A percentile compares a stretch with the other conserved stretches of the same genome.
Evolutionary conservation across 2,797 vertebrate species (phyloP).

Genomic region (Delichon dasypus): DNA sequence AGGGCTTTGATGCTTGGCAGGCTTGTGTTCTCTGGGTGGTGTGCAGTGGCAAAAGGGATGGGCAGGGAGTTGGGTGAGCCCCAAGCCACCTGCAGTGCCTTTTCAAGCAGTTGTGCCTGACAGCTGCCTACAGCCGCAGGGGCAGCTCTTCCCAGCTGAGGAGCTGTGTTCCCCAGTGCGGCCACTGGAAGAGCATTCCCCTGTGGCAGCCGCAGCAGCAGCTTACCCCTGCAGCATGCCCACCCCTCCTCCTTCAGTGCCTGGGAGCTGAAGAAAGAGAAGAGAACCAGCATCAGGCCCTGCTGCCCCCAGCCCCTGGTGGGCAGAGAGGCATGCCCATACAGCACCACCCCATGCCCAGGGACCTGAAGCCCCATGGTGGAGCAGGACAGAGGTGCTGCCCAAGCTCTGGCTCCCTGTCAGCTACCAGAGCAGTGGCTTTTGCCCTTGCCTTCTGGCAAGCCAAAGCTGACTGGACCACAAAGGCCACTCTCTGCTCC

Average conservation of each 20-base stretch:
- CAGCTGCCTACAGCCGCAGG: no score
- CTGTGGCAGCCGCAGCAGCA: no score
- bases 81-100: no score
- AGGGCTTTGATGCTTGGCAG: background rate
- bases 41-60: background rate
- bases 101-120: background rate
- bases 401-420: no score
- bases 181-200: accelerated
- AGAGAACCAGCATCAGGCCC: background rate
- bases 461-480: accelerated
- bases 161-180: background rate
- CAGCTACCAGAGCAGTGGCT: background rate
- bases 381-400: no score
- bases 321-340: accelerated
- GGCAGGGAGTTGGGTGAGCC: background rate
- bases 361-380: background rate
- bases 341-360: accelerated
- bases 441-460: background rate
- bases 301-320: no score
- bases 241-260: no score
- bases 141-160: no score
- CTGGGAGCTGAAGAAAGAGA: background rate
- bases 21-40: background rate
- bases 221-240: background rate
- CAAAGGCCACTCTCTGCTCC: background rate